phyloP scores from a whole-genome alignment of 2,888 invertebrate species.

The Stictocephala bisonia region DNA sequence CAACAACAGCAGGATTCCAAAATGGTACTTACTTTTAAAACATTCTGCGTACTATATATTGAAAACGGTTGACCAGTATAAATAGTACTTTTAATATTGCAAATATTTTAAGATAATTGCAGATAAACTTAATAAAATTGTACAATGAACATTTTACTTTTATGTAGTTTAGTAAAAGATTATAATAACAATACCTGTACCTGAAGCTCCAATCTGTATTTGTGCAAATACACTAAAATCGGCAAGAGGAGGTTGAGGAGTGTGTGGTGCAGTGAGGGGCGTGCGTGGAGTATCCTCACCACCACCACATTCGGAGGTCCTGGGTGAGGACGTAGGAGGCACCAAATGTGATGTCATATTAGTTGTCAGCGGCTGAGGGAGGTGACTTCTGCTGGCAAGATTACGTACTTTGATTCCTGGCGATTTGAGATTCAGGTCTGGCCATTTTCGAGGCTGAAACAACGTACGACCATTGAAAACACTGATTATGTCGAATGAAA shows the following conservation, averaged over 20 bases:
- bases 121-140: too few relatives aligned
- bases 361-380: slow-evolving; percentile 66
- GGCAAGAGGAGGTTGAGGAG: slow-evolving; percentile 63
- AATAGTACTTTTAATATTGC: too few relatives aligned
- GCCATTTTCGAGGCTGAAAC: slow-evolving; percentile 82
- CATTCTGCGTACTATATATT: too few relatives aligned
- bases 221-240: slow-evolving; percentile 67
- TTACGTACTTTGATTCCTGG: slow-evolving; percentile 86
- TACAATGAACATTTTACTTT: too few relatives aligned
- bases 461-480: slow-evolving; percentile 36
- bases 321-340: slow-evolving; percentile 63
- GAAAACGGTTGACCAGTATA: too few relatives aligned
- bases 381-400: slow-evolving; percentile 65
- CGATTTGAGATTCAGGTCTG: slow-evolving; percentile 86
- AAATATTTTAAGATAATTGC: too few relatives aligned
- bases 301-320: slow-evolving; percentile 61
- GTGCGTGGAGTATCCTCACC: slow-evolving; percentile 64
- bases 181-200: slow-evolving; percentile 28
- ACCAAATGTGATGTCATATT: slow-evolving; percentile 64
- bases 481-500: slow-evolving; percentile 15
- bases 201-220: slow-evolving; percentile 41
- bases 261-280: slow-evolving; percentile 65
- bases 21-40: too few relatives aligned
- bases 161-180: too few relatives aligned
- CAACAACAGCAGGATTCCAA: too few relatives aligned